Evolutionary conservation across 2,797 vertebrate species (phyloP).

Genomic region (Tinamus major): DNA sequence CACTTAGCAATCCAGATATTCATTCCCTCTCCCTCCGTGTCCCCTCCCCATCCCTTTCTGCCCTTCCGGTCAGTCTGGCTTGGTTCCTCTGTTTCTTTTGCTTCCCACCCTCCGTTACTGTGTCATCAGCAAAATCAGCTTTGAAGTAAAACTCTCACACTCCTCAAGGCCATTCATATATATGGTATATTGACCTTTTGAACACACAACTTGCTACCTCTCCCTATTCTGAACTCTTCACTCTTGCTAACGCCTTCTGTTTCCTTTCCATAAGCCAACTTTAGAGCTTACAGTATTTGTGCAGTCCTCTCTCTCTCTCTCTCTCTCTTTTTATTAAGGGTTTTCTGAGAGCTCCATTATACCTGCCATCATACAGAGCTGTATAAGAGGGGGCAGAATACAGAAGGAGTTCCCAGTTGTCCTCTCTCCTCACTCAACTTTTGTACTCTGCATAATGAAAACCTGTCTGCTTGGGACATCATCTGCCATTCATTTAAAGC

Average conservation of each 20-base stretch:
- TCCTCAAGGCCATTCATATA: neutral
- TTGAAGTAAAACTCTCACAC: neutral
- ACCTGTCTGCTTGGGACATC: neutral
- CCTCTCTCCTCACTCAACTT: neutral
- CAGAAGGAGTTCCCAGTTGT: neutral
- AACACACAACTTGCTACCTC: neutral
- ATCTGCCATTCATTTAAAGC: neutral
- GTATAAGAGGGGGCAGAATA: neutral
- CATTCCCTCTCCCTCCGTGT: neutral
- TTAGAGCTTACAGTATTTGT: conserved; percentile 49
- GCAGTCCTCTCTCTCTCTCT: neutral
- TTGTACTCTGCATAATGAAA: neutral
- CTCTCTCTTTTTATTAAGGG: neutral
- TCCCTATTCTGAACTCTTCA: conserved; percentile 13
- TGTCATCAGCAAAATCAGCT: neutral
- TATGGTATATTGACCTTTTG: neutral
- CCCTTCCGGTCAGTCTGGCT: neutral
- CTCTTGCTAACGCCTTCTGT: conserved; percentile 28
- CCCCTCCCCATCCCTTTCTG: neutral
- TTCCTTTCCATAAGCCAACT: conserved; percentile 53
- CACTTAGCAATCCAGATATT: neutral
- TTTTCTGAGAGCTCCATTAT: conserved; percentile 25
- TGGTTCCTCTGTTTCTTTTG: conserved; percentile 1
- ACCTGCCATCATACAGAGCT: neutral
- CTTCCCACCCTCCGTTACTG: neutral